Evolutionary conservation across 2,797 vertebrate species (phyloP), one percentile per base, ranked within the genome.

Genomic region (Pelochelys cantorii): DNA sequence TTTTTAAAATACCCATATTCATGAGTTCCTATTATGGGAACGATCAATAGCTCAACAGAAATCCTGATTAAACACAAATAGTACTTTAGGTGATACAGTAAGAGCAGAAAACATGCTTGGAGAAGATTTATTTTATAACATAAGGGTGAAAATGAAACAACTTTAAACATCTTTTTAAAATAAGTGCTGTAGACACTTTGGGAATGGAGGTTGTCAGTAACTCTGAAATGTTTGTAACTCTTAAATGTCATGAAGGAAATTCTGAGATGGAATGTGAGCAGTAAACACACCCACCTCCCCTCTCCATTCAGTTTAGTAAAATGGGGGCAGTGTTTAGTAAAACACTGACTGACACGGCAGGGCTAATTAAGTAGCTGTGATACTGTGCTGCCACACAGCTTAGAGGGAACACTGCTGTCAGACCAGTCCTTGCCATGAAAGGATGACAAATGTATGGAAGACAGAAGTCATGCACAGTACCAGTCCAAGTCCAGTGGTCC

Each of bases 1-100:
- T 83, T 79, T 85, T 83, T 93, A 13, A 95, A 96, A 93, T 31
- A 84, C 31, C 48, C n/a, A 79, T 27, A 22, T 90, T 78, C 84
- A 84, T 84, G 86, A 94, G 68, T 74, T 92, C 78, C 92, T 94
- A 3, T 91, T 9, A 62, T 78, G 65, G 92, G 74, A 84, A 1
- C 5, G 14, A 20, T 42, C 75, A 86, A 78, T 15, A 57, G 59
- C 4, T 0, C 3, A 34, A 80, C 27, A 89, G 79, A 88, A 83
- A 84, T 53, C 31, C 54, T 65, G 54, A 81, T 57, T 86, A 90
- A 95, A 89, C 78, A 93, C 2, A 25, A 80, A 95, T 34, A 56
- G 86, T 60, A 78, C 29, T 83, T 81, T 48, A 29, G 0, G 0
- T 4, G 31, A 20, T 77, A 93, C 52, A 52, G 81, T 52, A 83